These are phyloP conservation scores for Papilio elwesi DNA, from an alignment of 2,888 invertebrate species.

Conservation along the genomic window DNA sequence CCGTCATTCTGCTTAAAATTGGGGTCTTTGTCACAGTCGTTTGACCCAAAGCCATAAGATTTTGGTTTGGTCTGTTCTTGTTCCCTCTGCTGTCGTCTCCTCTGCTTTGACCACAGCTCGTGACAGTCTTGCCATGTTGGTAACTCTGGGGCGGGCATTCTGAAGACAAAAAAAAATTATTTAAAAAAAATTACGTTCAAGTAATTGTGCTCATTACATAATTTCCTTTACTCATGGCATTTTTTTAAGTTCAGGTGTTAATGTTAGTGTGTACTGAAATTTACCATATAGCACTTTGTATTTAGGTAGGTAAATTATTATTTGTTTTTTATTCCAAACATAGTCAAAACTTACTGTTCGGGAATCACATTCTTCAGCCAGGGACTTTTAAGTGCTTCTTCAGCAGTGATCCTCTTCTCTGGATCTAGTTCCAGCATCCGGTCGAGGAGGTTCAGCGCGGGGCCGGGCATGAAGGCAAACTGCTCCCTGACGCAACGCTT, in stretches of 20 bases:
- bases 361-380: conserved; percentile 97
- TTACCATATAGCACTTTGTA: too few relatives aligned
- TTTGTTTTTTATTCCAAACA: not conserved
- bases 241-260: too few relatives aligned
- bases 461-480: conserved; percentile 95
- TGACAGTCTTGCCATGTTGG: conserved; percentile 99
- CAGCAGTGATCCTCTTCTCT: conserved; percentile 95
- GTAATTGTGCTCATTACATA: not conserved
- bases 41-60: conserved; percentile 51
- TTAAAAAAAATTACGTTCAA: not conserved
- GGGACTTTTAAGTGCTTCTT: conserved; percentile 94
- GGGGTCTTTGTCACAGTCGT: conserved; percentile 56
- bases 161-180: conserved; percentile 58
- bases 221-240: not conserved
- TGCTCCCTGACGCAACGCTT: conserved; percentile 95
- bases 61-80: conserved; percentile 81
- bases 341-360: conserved; percentile 88
- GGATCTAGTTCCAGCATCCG: conserved; percentile 99
- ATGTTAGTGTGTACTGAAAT: too few relatives aligned
- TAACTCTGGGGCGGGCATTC: conserved; percentile 92
- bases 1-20: conserved; percentile 55
- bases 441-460: conserved; percentile 95
- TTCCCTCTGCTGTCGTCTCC: conserved; percentile 92
- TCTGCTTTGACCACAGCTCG: conserved; percentile 99
- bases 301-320: too few relatives aligned